phyloP scores from a whole-genome alignment of 2,888 invertebrate genomes.

The Blomia tropicalis region DNA sequence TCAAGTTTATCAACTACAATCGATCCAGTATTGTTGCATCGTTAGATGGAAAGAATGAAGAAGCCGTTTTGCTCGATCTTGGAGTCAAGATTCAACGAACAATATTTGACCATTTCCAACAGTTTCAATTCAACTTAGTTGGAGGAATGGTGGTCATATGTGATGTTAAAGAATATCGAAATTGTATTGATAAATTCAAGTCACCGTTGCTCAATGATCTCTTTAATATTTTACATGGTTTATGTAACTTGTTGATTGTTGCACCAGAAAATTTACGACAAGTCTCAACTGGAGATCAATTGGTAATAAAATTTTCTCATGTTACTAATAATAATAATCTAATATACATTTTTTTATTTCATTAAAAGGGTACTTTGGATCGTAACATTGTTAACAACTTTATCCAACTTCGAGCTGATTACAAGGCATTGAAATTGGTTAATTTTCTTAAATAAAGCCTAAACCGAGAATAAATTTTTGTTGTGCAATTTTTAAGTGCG shows the following conservation, averaged over 20 bases:
- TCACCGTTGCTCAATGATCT: conserved; percentile 62
- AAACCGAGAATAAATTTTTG: background rate
- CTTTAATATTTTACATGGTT: conserved; percentile 87
- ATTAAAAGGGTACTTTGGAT: conserved; percentile 64
- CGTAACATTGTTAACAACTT: conserved; percentile 74
- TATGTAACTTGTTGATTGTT: conserved; percentile 83
- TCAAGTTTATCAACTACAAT: conserved; percentile 59
- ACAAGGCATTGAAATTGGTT: conserved; percentile 43
- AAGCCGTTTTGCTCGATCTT: conserved; percentile 66
- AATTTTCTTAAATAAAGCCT: conserved; percentile 28
- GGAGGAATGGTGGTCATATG: conserved; percentile 94
- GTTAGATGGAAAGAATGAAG: conserved; percentile 80
- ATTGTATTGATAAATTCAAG: conserved; percentile 60
- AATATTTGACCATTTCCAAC: conserved; percentile 81
- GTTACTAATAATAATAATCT: conserved; percentile 4
- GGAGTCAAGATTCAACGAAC: conserved; percentile 81
- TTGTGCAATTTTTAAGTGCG: background rate
- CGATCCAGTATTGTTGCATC: conserved; percentile 60
- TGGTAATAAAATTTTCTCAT: conserved; percentile 50
- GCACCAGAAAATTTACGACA: conserved; percentile 90
- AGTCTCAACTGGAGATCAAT: conserved; percentile 80
- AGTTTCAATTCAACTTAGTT: conserved; percentile 81
- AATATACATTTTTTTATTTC: conserved; percentile 7
- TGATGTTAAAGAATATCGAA: conserved; percentile 91
- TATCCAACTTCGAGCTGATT: conserved; percentile 83